Evolutionary conservation across 2,888 invertebrate species (phyloP).

Genomic region (Mesochorus sp.): DNA sequence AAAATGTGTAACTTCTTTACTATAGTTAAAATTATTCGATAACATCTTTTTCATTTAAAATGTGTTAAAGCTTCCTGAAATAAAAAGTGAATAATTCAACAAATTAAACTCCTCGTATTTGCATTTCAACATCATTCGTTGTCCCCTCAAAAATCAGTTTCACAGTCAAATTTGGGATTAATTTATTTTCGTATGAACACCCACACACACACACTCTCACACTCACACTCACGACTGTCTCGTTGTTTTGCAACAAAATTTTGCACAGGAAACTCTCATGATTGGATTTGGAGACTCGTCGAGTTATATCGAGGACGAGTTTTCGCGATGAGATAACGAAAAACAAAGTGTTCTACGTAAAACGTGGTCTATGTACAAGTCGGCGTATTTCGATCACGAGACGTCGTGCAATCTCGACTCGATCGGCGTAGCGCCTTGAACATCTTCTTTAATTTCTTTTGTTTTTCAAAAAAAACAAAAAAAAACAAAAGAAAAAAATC

Average conservation of each 20-base stretch:
- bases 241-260: slow-evolving; percentile 18
- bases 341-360: slow-evolving; percentile 61
- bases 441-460: not conserved
- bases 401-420: not conserved
- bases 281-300: slow-evolving; percentile 21
- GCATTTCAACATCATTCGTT: slow-evolving; percentile 24
- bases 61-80: not conserved
- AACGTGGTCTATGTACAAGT: slow-evolving; percentile 74
- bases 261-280: slow-evolving; percentile 5
- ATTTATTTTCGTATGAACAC: slow-evolving; percentile 5
- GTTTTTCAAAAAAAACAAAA: too few species aligned
- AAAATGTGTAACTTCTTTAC: not conserved
- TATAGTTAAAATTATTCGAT: not conserved
- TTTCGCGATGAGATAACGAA: not conserved
- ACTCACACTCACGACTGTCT: too few species aligned
- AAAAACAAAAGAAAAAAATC: too few species aligned
- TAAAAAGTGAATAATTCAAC: not conserved
- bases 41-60: not conserved
- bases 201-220: too few species aligned
- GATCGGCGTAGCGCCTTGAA: too few species aligned
- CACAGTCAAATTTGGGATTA: not conserved
- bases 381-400: slow-evolving; percentile 45
- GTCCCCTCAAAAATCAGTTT: slow-evolving; percentile 4
- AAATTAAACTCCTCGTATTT: not conserved
- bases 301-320: too few species aligned